phyloP scores from a whole-genome alignment of 2,888 invertebrate species.

The Catocala nupta region DNA sequence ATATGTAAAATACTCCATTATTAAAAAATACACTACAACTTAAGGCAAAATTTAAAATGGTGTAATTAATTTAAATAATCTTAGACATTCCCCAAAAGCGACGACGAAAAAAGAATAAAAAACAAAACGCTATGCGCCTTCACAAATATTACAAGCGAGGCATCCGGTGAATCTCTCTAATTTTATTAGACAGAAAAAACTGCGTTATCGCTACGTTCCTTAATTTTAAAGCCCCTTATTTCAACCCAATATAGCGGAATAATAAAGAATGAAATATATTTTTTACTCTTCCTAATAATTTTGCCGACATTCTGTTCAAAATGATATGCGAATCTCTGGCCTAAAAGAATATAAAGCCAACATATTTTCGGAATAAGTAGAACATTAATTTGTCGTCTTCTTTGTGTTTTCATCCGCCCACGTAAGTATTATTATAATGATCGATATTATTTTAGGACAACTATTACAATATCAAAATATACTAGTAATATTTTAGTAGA shows the following conservation, averaged over 20 bases:
- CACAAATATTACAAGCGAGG: conserved; percentile 38
- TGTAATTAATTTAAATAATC: conserved; percentile 27
- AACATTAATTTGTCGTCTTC: conserved; percentile 16
- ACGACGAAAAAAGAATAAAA: conserved; percentile 23
- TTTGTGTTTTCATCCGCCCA: too few relatives aligned
- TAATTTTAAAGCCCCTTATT: conserved; percentile 57
- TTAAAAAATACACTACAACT: too few relatives aligned
- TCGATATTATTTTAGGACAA: too few relatives aligned
- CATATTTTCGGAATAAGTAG: conserved; percentile 26
- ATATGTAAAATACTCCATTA: too few relatives aligned
- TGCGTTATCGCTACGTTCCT: conserved; percentile 42
- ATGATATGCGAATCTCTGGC: conserved; percentile 49
- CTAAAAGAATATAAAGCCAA: conserved; percentile 29
- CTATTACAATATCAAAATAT: too few relatives aligned
- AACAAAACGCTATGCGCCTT: conserved; percentile 28
- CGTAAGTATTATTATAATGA: too few relatives aligned
- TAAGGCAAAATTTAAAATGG: too few relatives aligned
- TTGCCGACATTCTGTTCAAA: conserved; percentile 50
- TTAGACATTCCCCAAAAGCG: conserved; percentile 21
- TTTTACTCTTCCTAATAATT: conserved; percentile 37
- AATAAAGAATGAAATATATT: conserved; percentile 58
- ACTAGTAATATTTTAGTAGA: too few relatives aligned
- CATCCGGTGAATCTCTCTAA: conserved; percentile 48
- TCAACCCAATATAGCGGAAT: conserved; percentile 54
- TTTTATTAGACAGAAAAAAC: conserved; percentile 55